Evolutionary conservation across 2,113 vertebrate species (phyloP), one percentile per base, ranked within the genome.

Genomic region (Mus musculus): DNA sequence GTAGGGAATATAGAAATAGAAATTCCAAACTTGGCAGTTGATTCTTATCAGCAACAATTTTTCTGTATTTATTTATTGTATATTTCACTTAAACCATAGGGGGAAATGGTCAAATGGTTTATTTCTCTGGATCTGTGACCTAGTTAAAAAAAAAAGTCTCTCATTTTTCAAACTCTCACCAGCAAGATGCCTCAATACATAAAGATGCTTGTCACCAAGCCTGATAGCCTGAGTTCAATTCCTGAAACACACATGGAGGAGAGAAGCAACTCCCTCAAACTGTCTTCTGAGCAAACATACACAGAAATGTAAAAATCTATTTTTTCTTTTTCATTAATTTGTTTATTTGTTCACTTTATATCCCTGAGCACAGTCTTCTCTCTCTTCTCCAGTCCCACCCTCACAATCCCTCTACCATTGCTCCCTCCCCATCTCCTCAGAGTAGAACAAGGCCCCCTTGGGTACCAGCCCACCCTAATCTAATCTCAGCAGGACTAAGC

Each of bases 101-200:
- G 22, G 76, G 88, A 71, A 30, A 78, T 19, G 33, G 24, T 76
- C 24, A 72, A 36, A 95, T 28, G 76, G 46, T 84, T 94, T 17
- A 84, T 88, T 88, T 92, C 72, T 72, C 82, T 69, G 28, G 8
- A 73, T 28, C 19, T 92, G 46, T 46, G 36, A 56, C 56, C 52
- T 75, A 59, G 59, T 54, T 11, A 77, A 71, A 89, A 78, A 75
- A 42, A 17, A 39, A 39, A 91, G 4, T 63, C 3, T 22, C 63
- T 26, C 52, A 33, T 39, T 94, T 94, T 93, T 84, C 24, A 78
- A 96, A 89, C 91, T 85, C 52, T 89, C 28, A 33, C 61, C 84
- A 67, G 61, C 16, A 49, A 49, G 61, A 42, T 49, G 39, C 42
- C 28, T 86, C 8, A 84, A 33, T 86, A 46, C 20, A 30, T 19